Conservation (phyloP, 2,888 invertebrate species). For the Zaprionus bogoriensis region DNA sequence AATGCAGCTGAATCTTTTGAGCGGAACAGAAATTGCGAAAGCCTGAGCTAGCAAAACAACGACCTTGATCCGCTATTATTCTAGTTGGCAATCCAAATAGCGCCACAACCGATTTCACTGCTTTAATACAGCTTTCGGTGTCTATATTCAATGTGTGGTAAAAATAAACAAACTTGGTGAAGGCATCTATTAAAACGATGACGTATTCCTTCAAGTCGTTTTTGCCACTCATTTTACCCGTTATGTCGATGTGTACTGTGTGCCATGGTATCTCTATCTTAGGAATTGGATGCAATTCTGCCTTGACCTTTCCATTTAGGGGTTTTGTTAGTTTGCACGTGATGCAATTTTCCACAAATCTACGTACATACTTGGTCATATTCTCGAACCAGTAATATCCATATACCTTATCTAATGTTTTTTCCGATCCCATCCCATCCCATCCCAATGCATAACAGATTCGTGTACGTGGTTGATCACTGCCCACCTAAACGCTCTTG, state of each 20-base stretch:
- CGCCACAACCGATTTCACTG: background rate
- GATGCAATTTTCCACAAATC: slow-evolving; percentile 7
- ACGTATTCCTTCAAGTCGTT: slow-evolving; percentile 2
- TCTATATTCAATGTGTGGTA: slow-evolving; percentile 2
- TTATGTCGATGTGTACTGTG: slow-evolving; percentile 4
- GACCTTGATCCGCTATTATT: slow-evolving; percentile 11
- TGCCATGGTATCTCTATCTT: slow-evolving; percentile 2
- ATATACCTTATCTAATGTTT: slow-evolving; percentile 2
- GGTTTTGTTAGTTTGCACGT: background rate
- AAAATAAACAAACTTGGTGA: slow-evolving; percentile 7
- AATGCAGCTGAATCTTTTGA: background rate
- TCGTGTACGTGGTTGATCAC: slow-evolving; percentile 5
- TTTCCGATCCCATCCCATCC: no score
- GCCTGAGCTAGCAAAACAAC: slow-evolving; percentile 1
- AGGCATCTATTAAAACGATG: slow-evolving; percentile 2
- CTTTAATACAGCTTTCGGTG: slow-evolving; percentile 8
- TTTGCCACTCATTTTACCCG: slow-evolving; percentile 4
- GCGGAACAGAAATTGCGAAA: slow-evolving; percentile 5
- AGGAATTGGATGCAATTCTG: slow-evolving; percentile 1
- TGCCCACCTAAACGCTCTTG: slow-evolving; percentile 3
- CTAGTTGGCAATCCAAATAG: background rate
- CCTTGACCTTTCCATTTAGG: background rate
- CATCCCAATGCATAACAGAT: slow-evolving; percentile 1
- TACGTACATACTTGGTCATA: slow-evolving; percentile 5
- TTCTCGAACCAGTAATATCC: background rate